Percentiles rank a stretch among this genome's conserved stretches.
Conservation (phyloP, 1,140 invertebrate species). For the Aphidius ervi region DNA sequence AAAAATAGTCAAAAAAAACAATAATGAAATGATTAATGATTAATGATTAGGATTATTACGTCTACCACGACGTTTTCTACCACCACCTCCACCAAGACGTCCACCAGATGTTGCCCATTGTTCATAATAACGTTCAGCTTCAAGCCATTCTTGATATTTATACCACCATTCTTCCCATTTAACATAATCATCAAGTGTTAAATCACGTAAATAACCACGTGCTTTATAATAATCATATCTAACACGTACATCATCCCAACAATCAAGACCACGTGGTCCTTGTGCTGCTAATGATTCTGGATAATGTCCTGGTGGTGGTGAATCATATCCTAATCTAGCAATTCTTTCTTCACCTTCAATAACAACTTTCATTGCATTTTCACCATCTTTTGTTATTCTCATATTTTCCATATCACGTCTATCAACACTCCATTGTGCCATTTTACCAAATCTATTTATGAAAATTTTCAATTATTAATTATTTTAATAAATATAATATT, state of each 20-base stretch:
- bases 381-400: constrained; percentile 72
- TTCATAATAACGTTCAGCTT: constrained; percentile 76
- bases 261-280: constrained; percentile 67
- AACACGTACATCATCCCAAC: constrained; percentile 81
- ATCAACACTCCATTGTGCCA: constrained; percentile 83
- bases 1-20: not conserved
- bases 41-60: constrained; percentile 44
- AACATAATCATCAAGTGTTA: constrained; percentile 76
- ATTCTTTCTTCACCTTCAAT: constrained; percentile 62
- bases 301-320: constrained; percentile 72
- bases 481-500: not conserved
- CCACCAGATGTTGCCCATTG: constrained; percentile 58
- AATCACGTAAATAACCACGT: constrained; percentile 73
- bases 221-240: constrained; percentile 84
- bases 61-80: constrained; percentile 44
- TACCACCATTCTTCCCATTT: constrained; percentile 95
- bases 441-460: constrained; percentile 71
- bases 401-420: constrained; percentile 77
- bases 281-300: constrained; percentile 68
- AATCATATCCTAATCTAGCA: constrained; percentile 52
- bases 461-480: constrained; percentile 8
- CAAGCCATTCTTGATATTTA: constrained; percentile 86
- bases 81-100: constrained; percentile 29
- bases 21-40: constrained; percentile 22
- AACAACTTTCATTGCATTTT: constrained; percentile 69